Base-by-base conservation (phyloP, 2,113 vertebrate genomes). In the Spilogale gracilis region DNA sequence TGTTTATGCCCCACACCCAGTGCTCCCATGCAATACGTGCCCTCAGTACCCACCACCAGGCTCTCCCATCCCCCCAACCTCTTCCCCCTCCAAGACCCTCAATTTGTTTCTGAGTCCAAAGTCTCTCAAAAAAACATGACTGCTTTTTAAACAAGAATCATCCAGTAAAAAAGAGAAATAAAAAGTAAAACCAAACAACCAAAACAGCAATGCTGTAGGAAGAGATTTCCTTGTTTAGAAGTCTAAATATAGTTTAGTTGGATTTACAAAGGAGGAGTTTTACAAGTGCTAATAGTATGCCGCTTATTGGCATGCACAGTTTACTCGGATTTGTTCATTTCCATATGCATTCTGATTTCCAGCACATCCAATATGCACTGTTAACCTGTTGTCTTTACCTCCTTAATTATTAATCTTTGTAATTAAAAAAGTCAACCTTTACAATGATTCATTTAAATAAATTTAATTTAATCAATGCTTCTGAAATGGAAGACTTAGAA, bases 261-360 rank as follows among this genome's bases (percentile, higher is more conserved):
- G 60, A 74, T 98, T 98, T 97, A 74, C 73, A 97, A 96, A 96
- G 93, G 73, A 67, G 61, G 65, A 97, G 13, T 6, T 95, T 91
- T 95, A 84, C 96, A 98, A 98, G 96, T 80, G 97, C 2, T 98
- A 98, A 98, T 95, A 87, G 91, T 58, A 81, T 96, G 81, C 94
- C 60, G 83, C 38, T 3, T 97, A 97, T 83, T 94, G 90, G 65
- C 97, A 97, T 50, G 93, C 93, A 97, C 78, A 94, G 87, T 94
- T 92, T 95, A 84, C 18, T 86, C 56, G 23, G 48, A 97, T 89
- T 76, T 96, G 97, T 97, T 91, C 91, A 80, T 95, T 98, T 94
- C 96, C 65, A 71, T 93, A 91, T 17, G 21, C 25, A 81, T 73
- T 89, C 56, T 79, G 56, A 50, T 79, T 98, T 95, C 67, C 74